Evolutionary conservation across 1,140 invertebrate genomes (phyloP), one percentile per base, ranked within the genome.

Genomic region (Grapholita molesta): DNA sequence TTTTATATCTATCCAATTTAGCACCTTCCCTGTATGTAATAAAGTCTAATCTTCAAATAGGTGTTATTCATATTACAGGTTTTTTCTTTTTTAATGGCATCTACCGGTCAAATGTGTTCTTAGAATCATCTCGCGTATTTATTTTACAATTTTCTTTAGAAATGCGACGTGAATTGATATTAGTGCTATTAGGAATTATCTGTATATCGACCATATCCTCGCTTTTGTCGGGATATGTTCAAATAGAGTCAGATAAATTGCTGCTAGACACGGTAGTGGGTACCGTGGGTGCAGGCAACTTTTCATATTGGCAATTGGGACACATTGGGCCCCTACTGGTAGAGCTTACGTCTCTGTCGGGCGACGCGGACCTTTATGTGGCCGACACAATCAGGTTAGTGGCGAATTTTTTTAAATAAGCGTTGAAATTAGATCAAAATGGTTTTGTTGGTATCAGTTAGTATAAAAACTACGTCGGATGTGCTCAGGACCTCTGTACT

Each of bases 311-410:
- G 89, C 84, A 89, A 70, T 72, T 89, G 21, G 84, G 85, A 0
- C 84, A 90, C 25, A 72, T 71, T 0, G 88, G 89, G 0, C 89
- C 89, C 11, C 57, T 91, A 55, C 38, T 84, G 9, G 75, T 91
- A 0, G 88, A 89, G 69, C 52, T 91, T 3, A 87, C 77, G 0
- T 89, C 88, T 15, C 23, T 86, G 25, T 70, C 75, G 0, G 89
- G 89, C 7, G 89, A 91, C 57, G 89, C 89, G 2, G 89, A 91
- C 68, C 78, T 91, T 1, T 91, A 88, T 57, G 83, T 91, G 11
- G 78, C 86, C 11, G 86, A 89, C 73, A 81, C 74, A n/a, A 65
- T 82, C 11, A 88, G 89, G 89, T 89, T 55, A 8, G 68, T 64
- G 18, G 11, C 23, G n/a, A 42, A n/a, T 64, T 67, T 57, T 55